A percentile compares a stretch with the other conserved stretches of the same genome.
These are phyloP conservation scores for Hermaeophaga mercurialis DNA, from an alignment of 2,888 invertebrate species.

Conservation along the genomic window DNA sequence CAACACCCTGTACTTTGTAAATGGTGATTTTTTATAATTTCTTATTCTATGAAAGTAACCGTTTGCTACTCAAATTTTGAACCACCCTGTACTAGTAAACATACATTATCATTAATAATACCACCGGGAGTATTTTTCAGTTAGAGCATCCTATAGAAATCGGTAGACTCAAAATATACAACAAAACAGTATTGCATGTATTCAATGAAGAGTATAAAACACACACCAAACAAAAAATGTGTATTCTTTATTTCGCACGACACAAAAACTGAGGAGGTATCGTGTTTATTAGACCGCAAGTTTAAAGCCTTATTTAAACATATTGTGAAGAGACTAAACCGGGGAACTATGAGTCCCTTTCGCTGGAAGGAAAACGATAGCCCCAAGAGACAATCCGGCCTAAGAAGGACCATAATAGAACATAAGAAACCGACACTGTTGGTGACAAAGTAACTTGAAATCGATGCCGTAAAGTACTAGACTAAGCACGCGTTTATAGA, in stretches of 20 bases:
- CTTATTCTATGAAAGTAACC: no score
- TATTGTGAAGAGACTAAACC: constrained; percentile 5
- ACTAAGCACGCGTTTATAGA: not conserved
- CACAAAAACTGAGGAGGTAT: constrained; percentile 8
- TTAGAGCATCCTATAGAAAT: not conserved
- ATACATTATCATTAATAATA: no score
- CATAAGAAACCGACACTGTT: constrained; percentile 19
- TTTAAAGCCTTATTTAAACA: constrained; percentile 17
- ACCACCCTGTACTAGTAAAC: no score
- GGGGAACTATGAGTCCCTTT: constrained; percentile 12
- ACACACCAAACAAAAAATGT: not conserved
- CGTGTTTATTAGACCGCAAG: constrained; percentile 22
- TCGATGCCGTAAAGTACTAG: not conserved
- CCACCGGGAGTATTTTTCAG: no score
- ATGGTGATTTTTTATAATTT: no score
- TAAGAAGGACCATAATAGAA: constrained; percentile 36
- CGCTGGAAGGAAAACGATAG: constrained; percentile 38
- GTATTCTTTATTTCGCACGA: not conserved
- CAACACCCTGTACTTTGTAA: no score
- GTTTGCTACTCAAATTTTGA: no score
- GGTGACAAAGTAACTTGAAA: constrained; percentile 9
- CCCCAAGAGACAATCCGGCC: constrained; percentile 38
- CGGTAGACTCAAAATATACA: not conserved
- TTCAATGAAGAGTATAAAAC: not conserved
- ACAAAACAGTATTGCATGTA: not conserved